Percentiles rank a stretch among this genome's conserved stretches.
phyloP scores from a whole-genome alignment of 2,797 vertebrate genomes.

The Benthosema pterotum region DNA sequence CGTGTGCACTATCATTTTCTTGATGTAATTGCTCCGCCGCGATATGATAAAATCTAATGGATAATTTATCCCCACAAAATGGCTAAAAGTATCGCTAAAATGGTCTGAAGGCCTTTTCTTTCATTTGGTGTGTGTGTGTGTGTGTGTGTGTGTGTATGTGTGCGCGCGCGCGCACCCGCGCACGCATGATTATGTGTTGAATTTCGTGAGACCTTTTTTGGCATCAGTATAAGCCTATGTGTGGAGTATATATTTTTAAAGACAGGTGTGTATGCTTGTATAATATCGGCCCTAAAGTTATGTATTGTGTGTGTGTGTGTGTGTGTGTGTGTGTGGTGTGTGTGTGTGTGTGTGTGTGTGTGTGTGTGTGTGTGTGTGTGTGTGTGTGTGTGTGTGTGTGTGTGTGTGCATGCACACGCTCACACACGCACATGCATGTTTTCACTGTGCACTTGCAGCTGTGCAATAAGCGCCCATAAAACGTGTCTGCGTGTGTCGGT shows the following conservation, averaged over 20 bases:
- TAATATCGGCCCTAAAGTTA: too few species aligned
- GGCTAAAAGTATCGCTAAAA: constrained; percentile 40
- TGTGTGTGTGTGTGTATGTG: not conserved
- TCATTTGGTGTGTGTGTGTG: constrained; percentile 3
- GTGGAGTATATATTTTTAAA: too few species aligned
- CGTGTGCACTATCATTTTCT: constrained; percentile 96
- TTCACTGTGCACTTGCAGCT: constrained; percentile 30
- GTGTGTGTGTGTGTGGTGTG: constrained; percentile 12
- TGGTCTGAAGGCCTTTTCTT: not conserved
- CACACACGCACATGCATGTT: constrained; percentile 1
- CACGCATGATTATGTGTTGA: too few species aligned
- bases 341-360: constrained; percentile 8
- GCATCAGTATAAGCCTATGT: too few species aligned
- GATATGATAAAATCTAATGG: constrained; percentile 99
- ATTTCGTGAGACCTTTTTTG: too few species aligned
- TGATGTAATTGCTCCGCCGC: constrained; percentile 98
- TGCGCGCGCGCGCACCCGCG: not conserved
- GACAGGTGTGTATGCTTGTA: too few species aligned
- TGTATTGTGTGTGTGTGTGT: constrained; percentile 3
- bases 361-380: constrained; percentile 23
- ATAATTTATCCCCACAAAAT: constrained; percentile 83
- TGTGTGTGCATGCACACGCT: constrained; percentile 19
- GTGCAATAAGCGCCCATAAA: constrained; percentile 22
- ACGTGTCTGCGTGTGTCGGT: constrained; percentile 31
- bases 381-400: constrained; percentile 20